Percentiles rank a stretch among this genome's conserved stretches.
These are phyloP conservation scores for Toxotes jaculatrix DNA, from an alignment of 2,113 vertebrate species.

Conservation along the genomic window DNA sequence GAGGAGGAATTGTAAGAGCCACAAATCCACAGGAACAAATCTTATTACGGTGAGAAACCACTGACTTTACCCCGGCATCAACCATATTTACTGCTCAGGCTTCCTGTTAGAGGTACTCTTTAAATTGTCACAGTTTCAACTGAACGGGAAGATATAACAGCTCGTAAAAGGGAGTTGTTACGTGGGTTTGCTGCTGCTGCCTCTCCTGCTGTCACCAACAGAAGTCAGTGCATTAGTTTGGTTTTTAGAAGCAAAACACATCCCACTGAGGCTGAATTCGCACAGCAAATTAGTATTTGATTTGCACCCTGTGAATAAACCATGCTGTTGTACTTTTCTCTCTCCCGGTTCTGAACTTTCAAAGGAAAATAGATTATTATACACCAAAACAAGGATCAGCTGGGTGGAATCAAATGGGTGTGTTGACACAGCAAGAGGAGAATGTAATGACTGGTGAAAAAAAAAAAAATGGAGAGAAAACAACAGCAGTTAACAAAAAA, in stretches of 20 bases:
- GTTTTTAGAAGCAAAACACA: conserved; percentile 39
- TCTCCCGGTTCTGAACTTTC: conserved; percentile 51
- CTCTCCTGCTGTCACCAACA: conserved; percentile 67
- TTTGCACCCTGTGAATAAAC: conserved; percentile 64
- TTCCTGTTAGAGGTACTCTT: conserved; percentile 51
- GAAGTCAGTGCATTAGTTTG: conserved; percentile 43
- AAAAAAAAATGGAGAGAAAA: conserved; percentile 14
- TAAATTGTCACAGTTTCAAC: conserved; percentile 64
- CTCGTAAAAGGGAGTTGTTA: conserved; percentile 49
- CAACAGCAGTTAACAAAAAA: conserved; percentile 35
- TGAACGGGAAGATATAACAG: conserved; percentile 40
- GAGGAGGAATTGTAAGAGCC: conserved; percentile 79
- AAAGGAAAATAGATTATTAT: conserved; percentile 61
- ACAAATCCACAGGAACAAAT: conserved; percentile 84
- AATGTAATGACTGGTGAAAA: conserved; percentile 55
- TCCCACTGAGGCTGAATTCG: conserved; percentile 49
- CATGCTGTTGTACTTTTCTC: conserved; percentile 54
- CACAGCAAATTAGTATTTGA: conserved; percentile 73
- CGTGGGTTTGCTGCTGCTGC: conserved; percentile 55
- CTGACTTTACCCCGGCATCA: conserved; percentile 58
- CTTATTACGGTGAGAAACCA: conserved; percentile 78
- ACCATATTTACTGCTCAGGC: conserved; percentile 58
- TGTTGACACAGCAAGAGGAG: conserved; percentile 50
- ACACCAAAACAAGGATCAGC: conserved; percentile 58
- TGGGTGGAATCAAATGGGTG: conserved; percentile 48